Percentiles rank a stretch among this genome's conserved stretches.
These are phyloP conservation scores for Emys orbicularis DNA, from an alignment of 2,797 vertebrate genomes.

Conservation along the genomic window DNA sequence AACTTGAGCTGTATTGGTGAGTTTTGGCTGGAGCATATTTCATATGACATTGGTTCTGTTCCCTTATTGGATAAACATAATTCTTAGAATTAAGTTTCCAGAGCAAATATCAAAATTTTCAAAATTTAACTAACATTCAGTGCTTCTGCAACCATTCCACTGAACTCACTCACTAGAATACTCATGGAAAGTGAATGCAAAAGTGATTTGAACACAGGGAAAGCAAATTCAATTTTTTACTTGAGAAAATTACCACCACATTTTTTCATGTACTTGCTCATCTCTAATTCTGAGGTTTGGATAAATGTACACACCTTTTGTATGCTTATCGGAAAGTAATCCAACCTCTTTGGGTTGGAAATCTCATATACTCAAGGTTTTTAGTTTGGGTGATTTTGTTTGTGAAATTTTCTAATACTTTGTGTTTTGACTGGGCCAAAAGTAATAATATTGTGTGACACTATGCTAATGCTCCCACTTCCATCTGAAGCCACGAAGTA, in stretches of 20 bases:
- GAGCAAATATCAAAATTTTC: not conserved
- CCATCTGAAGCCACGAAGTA: fast-evolving
- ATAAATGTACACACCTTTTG: not conserved
- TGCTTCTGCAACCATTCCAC: not conserved
- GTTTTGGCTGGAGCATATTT: not conserved
- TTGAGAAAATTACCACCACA: not conserved
- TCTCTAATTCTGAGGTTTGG: not conserved
- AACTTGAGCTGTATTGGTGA: not conserved
- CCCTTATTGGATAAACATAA: not conserved
- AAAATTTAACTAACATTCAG: not conserved
- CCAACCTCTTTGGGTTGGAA: not conserved
- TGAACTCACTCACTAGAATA: not conserved
- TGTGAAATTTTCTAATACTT: not conserved
- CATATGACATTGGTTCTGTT: not conserved
- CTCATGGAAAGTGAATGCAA: not conserved
- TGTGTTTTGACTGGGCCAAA: not conserved
- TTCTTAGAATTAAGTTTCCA: not conserved
- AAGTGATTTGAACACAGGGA: fast-evolving
- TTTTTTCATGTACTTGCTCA: not conserved
- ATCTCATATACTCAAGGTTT: fast-evolving
- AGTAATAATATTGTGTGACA: not conserved
- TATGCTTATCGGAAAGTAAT: not conserved
- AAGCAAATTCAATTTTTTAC: not conserved
- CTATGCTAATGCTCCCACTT: not conserved
- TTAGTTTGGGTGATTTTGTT: not conserved